phyloP scores from a whole-genome alignment of 2,113 vertebrate genomes.

The Sula dactylatra region DNA sequence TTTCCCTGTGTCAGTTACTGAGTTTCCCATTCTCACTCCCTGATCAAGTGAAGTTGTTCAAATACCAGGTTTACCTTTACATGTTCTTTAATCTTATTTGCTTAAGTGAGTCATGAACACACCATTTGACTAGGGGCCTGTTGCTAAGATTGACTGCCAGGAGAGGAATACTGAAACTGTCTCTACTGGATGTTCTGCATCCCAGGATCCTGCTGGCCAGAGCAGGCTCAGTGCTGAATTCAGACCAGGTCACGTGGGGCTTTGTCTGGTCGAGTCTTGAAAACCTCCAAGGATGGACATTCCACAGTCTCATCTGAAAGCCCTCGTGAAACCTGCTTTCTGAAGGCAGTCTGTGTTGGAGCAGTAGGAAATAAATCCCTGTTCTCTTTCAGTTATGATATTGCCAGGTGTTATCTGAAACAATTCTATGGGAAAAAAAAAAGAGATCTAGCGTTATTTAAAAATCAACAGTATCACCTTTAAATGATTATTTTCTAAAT shows the following conservation, averaged over 20 bases:
- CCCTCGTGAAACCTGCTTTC: not conserved
- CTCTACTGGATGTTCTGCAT: not conserved
- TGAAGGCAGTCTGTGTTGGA: not conserved
- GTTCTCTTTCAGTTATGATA: not conserved
- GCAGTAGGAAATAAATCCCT: not conserved
- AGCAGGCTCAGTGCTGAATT: not conserved
- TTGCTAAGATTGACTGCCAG: not conserved
- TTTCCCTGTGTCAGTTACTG: not conserved
- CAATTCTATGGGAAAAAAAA: not conserved
- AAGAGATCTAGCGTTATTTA: not conserved
- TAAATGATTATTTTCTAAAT: not conserved
- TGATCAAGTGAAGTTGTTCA: not conserved
- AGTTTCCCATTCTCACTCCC: not conserved
- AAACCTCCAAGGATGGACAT: not conserved
- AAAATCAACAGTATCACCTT: conserved; percentile 3
- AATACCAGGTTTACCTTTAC: not conserved
- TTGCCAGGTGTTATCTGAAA: not conserved
- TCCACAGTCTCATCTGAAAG: not conserved
- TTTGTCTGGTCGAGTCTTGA: not conserved
- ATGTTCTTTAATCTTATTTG: not conserved
- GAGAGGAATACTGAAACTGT: not conserved
- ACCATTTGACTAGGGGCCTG: not conserved
- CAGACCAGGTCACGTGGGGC: not conserved
- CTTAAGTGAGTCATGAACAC: not conserved
- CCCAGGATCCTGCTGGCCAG: not conserved